Base-by-base conservation (phyloP, 2,797 vertebrate genomes). In the Trematomus bernacchii region DNA sequence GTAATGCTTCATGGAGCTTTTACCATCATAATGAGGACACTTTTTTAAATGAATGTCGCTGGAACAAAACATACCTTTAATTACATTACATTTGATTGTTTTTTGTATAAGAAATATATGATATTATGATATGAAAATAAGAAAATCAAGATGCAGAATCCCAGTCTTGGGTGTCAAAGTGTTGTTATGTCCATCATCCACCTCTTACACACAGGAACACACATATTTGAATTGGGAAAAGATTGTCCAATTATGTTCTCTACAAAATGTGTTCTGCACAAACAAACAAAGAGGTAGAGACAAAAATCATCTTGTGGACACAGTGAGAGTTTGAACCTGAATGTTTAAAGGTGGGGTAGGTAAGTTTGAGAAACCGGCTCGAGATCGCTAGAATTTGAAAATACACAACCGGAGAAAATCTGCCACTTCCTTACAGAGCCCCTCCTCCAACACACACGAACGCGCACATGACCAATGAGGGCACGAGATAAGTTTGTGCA, bases 271-370 rank as follows among this genome's bases (percentile, higher is more conserved):
- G 40, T 55, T 27, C 13, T 48, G 43, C 65, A 37, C 6, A 37
- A 33, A 37, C 42, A 30, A 58, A 48, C 43, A 53, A 57, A 73
- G 73, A 16, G 69, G 16, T 46, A n/a, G 21, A 13, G 11, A 16
- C 59, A 18, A 23, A 53, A 19, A 6, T 57, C 63, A 52, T 74
- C 57, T 67, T 42, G 10, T 2, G 44, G 3, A 61, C 54, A 60
- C 9, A 65, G 48, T 42, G 19, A 30, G 40, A 66, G 23, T 33
- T 52, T 72, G 75, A 84, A 55, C 50, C 74, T 42, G 73, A 52
- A 33, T 64, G 55, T 80, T 72, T 43, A n/a, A n/a, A n/a, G n/a
- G n/a, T n/a, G n/a, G n/a, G n/a, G n/a, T n/a, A n/a, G n/a, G n/a
- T n/a, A n/a, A n/a, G n/a, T n/a, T n/a, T n/a, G n/a, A n/a, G n/a